Evolutionary conservation across 2,888 invertebrate species (phyloP), one percentile per base, ranked within the genome.

Genomic region (Limenitis camilla): DNA sequence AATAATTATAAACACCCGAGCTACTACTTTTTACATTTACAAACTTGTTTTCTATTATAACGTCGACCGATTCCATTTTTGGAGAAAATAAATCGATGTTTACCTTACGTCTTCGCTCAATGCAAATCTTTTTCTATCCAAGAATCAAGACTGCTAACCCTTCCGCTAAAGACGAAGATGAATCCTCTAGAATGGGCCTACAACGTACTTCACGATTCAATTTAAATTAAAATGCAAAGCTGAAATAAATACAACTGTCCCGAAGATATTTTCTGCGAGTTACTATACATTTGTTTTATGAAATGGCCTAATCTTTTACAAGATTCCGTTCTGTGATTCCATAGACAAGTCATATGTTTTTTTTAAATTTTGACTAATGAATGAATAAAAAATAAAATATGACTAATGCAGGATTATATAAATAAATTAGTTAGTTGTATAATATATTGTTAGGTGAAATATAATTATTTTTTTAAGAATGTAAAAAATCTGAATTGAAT

Each of bases 281-380:
- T 84, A 87, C 88, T 88, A 88, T 86, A 88, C 87, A 87, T 88
- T 87, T 88, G 87, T 88, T 88, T 85, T 86, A 88, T 87, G 88
- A 87, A 88, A 88, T 88, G 88, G 88, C 88, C 88, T 88, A 88
- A 85, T 88, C 88, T 88, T 84, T 87, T 88, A 85, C 87, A 87
- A 88, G 88, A 88, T 88, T 87, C 85, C 83, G 84, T 87, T 87
- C 87, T 85, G 84, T 83, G 78, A 75, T 83, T 78, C 79, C 87
- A 87, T 87, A 87, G 86, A 87, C 86, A 86, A 84, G 42, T 64
- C 65, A 68, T 69, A 64, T 74, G 76, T 71, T 81, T 85, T 70
- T 82, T 85, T 83, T 85, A 81, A 76, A 78, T 81, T 82, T 81
- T 65, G 71, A 76, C 66, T 69, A 74, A 63, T 72, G 65, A 71